Evolutionary conservation across 1,140 invertebrate species (phyloP), one percentile per base, ranked within the genome.

Genomic region (Aethina tumida): DNA sequence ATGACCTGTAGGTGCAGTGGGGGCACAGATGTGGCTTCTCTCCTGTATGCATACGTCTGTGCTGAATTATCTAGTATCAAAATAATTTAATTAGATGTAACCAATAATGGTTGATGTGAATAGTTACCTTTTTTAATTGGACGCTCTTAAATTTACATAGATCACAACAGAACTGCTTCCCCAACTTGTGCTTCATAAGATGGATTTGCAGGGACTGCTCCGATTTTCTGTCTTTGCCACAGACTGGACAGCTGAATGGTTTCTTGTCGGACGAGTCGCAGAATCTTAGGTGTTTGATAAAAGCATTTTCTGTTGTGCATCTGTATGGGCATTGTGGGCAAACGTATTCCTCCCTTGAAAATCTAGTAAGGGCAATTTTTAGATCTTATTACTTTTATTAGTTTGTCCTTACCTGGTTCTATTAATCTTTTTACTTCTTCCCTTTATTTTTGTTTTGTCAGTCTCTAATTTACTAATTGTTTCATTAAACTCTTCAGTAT

Each of bases 271-370:
- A 33, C 3, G 34, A 30, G 13, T 49, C 41, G 21, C 47, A 52
- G 15, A 63, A 59, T 22, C 68, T 59, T 21, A 70, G 44, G 45
- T 73, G 71, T 51, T 66, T 63, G 34, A 69, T 60, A 32, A 71
- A 69, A 3, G 71, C 71, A 39, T 71, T 71, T 44, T 71, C 70
- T 33, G 70, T 71, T 16, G 71, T 73, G 45, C 71, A 73, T 4
- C 68, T 67, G 45, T 73, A 73, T 2, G 69, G 62, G 49, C 71
- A 73, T 25, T 65, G 43, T 10, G 60, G 62, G 52, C 71, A 73
- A 14, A 63, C 56, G 35, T 73, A 73, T 39, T 73, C 71, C 39
- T 73, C 71, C 8, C 67, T 60, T 18, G 69, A 68, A 53, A 70
- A 70, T 56, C 69, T 71, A 34, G 30, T 48, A 32, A 36, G 5